Conservation (phyloP, 2,888 invertebrate genomes). For the Blera fallax region DNA sequence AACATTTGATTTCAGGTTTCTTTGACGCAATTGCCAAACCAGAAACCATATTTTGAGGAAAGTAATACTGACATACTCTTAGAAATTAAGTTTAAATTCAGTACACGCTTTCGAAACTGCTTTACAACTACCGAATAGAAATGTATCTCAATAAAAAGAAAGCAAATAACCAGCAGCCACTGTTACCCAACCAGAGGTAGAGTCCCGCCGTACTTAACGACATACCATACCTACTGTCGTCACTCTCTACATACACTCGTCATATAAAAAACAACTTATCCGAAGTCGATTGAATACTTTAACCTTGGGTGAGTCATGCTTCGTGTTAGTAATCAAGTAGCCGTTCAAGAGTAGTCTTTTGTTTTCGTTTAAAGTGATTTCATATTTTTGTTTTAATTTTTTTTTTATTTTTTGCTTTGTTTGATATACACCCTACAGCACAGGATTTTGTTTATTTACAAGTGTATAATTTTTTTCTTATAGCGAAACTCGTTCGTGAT, state of each 20-base stretch:
- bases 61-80: too few species aligned
- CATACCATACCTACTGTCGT: neutral
- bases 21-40: too few species aligned
- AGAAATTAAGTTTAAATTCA: too few species aligned
- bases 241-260: neutral
- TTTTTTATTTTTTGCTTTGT: neutral
- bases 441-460: slow-evolving; percentile 30
- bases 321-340: slow-evolving; percentile 42
- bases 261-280: slow-evolving; percentile 4
- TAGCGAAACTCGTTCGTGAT: slow-evolving; percentile 19
- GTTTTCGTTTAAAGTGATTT: slow-evolving; percentile 46
- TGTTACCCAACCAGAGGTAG: too few species aligned
- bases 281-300: slow-evolving; percentile 55
- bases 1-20: neutral
- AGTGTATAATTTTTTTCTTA: neutral
- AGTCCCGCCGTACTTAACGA: neutral
- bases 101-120: too few species aligned
- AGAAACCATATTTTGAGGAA: neutral
- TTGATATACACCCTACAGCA: slow-evolving; percentile 10
- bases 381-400: slow-evolving; percentile 21
- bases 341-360: slow-evolving; percentile 49
- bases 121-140: neutral
- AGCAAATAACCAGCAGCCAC: neutral
- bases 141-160: neutral
- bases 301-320: slow-evolving; percentile 67